Base-by-base conservation (phyloP, 1,140 invertebrate genomes). In the Drosophila repletoides region DNA sequence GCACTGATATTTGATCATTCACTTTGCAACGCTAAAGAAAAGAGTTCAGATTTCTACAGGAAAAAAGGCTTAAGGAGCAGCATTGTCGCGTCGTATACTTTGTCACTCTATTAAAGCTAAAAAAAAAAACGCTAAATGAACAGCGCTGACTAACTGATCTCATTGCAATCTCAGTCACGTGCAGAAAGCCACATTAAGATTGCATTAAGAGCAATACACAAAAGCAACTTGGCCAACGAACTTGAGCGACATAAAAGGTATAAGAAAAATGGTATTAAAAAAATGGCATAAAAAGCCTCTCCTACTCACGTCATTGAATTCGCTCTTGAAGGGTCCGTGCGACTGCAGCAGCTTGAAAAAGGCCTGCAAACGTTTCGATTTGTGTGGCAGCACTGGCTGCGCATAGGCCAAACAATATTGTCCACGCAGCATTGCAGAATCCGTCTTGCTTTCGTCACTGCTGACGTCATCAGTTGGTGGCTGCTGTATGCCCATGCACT, bases 391-490 rank as follows among this genome's bases (percentile, higher is more conserved):
- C 12, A 92, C 91, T 7, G 80, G 79, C 68, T 94, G 92, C 12
- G 94, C 81, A 71, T 92, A 93, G 7, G 92, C 91, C 41, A 94
- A 88, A 64, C 94, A 94, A 71, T 94, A 94, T 72, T 93, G 91
- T 14, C 93, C 93, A 1, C 79, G 89, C 6, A 94, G 24, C 3
- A 49, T 48, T 22, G 9, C 29, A 19, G 5, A 29, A 36, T 1
- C 12, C 22, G 6, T n/a, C n/a, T 22, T 28, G 6, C 6, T 41
- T 19, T 51, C 29, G 9, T 22, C 19, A 31, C 22, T 26, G 29
- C 31, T 58, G 55, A 34, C 40, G 4, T 64, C 70, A 65, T 69
- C 68, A 4, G 6, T 14, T 36, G 36, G 45, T 4, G 63, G 7
- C 17, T 83, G 72, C 12, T 72, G 64, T 2, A 88, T 83, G 21